A percentile compares a stretch with the other conserved stretches of the same genome.
Evolutionary conservation across 2,113 vertebrate genomes (phyloP).

Genomic region (Psephotus haematonotus): DNA sequence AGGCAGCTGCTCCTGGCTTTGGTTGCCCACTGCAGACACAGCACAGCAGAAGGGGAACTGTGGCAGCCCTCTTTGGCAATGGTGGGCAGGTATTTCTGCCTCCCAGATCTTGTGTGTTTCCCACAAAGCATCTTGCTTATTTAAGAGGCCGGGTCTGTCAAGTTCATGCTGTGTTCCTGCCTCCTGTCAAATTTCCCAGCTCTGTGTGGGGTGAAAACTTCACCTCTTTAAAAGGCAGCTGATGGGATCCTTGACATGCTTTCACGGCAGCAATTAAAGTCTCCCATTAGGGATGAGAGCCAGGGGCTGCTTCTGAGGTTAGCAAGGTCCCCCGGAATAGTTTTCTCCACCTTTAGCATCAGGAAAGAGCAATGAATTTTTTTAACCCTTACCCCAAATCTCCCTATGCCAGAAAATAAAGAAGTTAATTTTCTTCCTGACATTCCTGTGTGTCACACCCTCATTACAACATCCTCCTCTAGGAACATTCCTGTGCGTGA

Average conservation of each 20-base stretch:
- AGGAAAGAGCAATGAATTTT: background rate
- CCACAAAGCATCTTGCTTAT: background rate
- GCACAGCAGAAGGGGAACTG: background rate
- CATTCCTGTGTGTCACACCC: conserved; percentile 44
- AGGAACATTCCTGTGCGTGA: conserved; percentile 21
- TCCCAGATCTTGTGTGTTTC: background rate
- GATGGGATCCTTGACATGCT: background rate
- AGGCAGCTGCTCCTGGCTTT: background rate
- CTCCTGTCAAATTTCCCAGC: background rate
- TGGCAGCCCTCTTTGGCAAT: background rate
- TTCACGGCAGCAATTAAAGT: background rate
- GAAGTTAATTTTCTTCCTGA: background rate
- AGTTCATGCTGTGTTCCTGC: background rate
- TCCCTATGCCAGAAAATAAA: background rate
- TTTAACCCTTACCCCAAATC: background rate
- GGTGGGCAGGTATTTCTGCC: background rate
- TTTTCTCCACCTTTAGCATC: background rate
- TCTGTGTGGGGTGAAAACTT: background rate
- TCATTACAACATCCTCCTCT: conserved; percentile 26
- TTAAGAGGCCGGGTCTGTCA: background rate
- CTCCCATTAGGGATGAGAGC: background rate
- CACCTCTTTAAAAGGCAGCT: background rate
- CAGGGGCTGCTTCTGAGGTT: background rate
- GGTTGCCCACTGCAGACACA: background rate
- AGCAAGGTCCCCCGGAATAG: background rate